Conservation (phyloP, 2,888 invertebrate species). For the Caenorhabditis sp. region DNA sequence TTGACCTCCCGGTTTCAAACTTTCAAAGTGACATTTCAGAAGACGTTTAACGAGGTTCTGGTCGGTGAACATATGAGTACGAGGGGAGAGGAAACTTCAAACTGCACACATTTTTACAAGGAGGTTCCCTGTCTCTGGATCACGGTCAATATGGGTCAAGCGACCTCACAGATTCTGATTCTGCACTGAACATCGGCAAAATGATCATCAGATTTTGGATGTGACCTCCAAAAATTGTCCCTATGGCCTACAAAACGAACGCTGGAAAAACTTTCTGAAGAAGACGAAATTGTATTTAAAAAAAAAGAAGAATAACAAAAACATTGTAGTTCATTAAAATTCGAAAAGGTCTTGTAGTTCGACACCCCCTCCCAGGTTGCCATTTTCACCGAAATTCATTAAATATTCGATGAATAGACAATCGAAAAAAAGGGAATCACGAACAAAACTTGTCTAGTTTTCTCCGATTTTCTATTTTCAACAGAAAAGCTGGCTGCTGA, state of each 20-base stretch:
- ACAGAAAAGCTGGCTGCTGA: background rate
- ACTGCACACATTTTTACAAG: too few species aligned
- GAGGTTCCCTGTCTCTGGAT: too few species aligned
- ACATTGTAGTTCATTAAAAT: slow-evolving; percentile 18
- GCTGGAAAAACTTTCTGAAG: too few species aligned
- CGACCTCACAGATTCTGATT: too few species aligned
- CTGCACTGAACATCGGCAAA: too few species aligned
- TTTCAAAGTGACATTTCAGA: background rate
- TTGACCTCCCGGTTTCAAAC: background rate
- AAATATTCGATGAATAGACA: slow-evolving; percentile 56
- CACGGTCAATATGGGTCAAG: too few species aligned
- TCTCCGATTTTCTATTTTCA: background rate
- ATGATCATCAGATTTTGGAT: too few species aligned
- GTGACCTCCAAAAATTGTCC: too few species aligned
- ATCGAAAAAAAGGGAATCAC: slow-evolving; percentile 39
- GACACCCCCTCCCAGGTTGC: background rate
- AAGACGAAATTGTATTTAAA: too few species aligned
- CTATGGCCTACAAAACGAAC: too few species aligned
- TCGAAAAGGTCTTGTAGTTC: slow-evolving; percentile 22
- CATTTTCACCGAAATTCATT: slow-evolving; percentile 27
- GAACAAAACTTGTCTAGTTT: slow-evolving; percentile 32
- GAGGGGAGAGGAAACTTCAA: background rate
- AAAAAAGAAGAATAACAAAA: background rate
- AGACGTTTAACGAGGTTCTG: background rate
- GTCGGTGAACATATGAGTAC: slow-evolving; percentile 3